These are phyloP conservation scores for Orthosia gracilis DNA, from an alignment of 2,888 invertebrate species.

Conservation along the genomic window DNA sequence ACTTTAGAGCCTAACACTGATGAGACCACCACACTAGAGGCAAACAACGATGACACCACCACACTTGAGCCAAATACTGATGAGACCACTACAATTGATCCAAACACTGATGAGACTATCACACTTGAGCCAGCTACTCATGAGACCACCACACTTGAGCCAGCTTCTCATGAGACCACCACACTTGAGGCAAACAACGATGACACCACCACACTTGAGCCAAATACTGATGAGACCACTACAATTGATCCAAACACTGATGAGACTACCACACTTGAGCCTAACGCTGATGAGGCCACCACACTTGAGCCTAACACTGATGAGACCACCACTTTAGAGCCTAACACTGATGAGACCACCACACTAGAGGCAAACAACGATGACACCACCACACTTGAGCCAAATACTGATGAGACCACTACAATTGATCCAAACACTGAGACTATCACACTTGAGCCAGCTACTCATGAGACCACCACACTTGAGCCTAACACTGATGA, in stretches of 20 bases:
- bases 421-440: background rate
- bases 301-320: background rate
- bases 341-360: background rate
- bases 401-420: background rate
- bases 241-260: background rate
- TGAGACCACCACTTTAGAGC: background rate
- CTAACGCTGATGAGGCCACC: background rate
- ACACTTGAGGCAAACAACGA: background rate
- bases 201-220: slow-evolving; percentile 8
- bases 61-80: background rate
- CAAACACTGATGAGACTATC: background rate
- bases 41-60: too few relatives aligned
- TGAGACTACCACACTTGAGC: background rate
- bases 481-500: background rate
- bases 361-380: background rate
- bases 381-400: background rate
- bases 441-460: background rate
- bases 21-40: background rate
- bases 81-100: background rate
- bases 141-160: slow-evolving; percentile 20
- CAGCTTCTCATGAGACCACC: background rate
- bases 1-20: background rate
- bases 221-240: background rate
- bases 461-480: slow-evolving; percentile 1
- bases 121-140: background rate